phyloP scores from a whole-genome alignment of 1,140 invertebrate genomes.

The Drosophila murphyi region DNA sequence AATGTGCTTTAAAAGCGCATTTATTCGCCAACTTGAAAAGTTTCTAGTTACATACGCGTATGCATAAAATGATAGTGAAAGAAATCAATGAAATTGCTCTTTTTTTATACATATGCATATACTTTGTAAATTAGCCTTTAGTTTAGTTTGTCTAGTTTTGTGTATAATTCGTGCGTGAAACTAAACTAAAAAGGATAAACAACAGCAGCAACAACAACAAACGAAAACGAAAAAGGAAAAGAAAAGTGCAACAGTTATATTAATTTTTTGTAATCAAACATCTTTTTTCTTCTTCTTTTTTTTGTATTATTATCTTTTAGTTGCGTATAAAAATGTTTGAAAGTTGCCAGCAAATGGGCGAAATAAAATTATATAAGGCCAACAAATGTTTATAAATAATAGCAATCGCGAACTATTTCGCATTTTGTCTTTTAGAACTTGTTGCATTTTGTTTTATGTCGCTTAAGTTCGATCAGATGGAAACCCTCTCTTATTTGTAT shows the following conservation, averaged over 20 bases:
- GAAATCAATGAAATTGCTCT: conserved; percentile 63
- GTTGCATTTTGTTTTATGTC: conserved; percentile 56
- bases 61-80: conserved; percentile 55
- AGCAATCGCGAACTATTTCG: conserved; percentile 6
- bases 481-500: conserved; percentile 74
- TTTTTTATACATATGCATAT: conserved; percentile 38
- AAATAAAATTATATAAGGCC: conserved; percentile 28
- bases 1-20: conserved; percentile 61
- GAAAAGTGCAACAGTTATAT: conserved; percentile 38
- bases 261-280: conserved; percentile 13
- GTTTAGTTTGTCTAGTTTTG: conserved; percentile 61
- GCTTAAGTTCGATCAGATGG: conserved; percentile 30
- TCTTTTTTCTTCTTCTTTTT: conserved; percentile 27
- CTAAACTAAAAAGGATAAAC: conserved; percentile 38
- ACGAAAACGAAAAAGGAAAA: no score
- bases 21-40: conserved; percentile 49
- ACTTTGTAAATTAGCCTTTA: conserved; percentile 56
- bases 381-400: conserved; percentile 18
- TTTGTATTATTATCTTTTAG: conserved; percentile 81
- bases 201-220: background rate
- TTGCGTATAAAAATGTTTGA: conserved; percentile 30
- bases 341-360: conserved; percentile 18
- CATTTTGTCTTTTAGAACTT: conserved; percentile 27
- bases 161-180: conserved; percentile 74
- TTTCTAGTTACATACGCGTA: conserved; percentile 66